phyloP scores from a whole-genome alignment of 2,113 vertebrate genomes.

The Meleagris gallopavo region DNA sequence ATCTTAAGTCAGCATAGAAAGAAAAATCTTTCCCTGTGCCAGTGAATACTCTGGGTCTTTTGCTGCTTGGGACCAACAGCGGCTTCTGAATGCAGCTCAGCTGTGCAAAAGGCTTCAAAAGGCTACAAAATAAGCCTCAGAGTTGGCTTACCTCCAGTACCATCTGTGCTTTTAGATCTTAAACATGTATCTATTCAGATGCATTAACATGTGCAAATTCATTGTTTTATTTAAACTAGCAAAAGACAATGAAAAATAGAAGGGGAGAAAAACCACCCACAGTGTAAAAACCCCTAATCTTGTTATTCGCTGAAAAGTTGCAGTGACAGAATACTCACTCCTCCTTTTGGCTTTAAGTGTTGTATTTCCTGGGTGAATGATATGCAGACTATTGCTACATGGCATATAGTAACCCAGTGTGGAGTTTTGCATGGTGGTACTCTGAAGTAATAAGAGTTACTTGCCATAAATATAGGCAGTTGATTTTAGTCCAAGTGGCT shows the following conservation, averaged over 20 bases:
- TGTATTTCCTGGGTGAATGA: neutral
- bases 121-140: conserved; percentile 23
- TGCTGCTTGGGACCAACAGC: neutral
- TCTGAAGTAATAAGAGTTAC: neutral
- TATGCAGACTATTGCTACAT: neutral
- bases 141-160: conserved; percentile 46
- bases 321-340: neutral
- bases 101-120: conserved; percentile 13
- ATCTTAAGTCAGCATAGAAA: conserved; percentile 23
- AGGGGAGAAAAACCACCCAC: neutral
- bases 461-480: neutral
- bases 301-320: neutral
- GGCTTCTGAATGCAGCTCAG: conserved; percentile 33
- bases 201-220: neutral
- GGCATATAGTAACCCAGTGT: neutral
- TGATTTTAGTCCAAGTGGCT: neutral
- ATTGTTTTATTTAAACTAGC: conserved; percentile 28
- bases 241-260: conserved; percentile 11
- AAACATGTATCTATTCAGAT: conserved; percentile 47
- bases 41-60: neutral
- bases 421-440: neutral
- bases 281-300: neutral
- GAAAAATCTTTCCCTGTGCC: neutral
- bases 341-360: neutral
- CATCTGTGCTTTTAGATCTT: conserved; percentile 63